phyloP scores from a whole-genome alignment of 2,113 vertebrate genomes.

The Pelodiscus sinensis region DNA sequence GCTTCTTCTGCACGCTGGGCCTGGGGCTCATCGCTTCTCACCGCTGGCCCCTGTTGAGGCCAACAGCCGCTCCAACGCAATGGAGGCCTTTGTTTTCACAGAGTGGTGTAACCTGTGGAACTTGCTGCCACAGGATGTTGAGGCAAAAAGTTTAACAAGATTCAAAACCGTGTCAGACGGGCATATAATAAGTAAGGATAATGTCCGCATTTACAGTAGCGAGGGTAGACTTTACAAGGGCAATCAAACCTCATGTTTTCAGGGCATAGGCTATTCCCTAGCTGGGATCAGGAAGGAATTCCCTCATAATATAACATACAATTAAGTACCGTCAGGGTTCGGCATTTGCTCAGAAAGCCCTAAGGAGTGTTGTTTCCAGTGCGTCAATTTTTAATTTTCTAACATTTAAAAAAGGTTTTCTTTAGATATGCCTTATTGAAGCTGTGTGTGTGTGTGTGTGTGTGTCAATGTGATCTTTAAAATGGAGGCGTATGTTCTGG shows the following conservation, averaged over 20 bases:
- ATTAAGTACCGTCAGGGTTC: not conserved
- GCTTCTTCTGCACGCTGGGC: no score
- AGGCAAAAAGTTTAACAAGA: not conserved
- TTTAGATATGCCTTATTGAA: not conserved
- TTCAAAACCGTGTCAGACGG: not conserved
- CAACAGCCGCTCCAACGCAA: not conserved
- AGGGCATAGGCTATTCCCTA: not conserved
- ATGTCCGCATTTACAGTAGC: not conserved
- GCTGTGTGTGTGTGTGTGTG: not conserved
- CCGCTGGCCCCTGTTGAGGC: no score
- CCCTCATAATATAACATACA: not conserved
- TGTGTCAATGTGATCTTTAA: not conserved
- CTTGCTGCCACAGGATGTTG: not conserved
- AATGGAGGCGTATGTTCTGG: not conserved
- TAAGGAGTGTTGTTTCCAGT: not conserved
- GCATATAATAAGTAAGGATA: not conserved
- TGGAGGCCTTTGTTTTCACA: not conserved
- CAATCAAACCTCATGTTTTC: not conserved
- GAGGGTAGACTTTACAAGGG: not conserved
- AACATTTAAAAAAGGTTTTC: not conserved
- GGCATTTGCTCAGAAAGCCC: not conserved
- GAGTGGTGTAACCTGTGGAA: not conserved
- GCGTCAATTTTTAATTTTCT: not conserved
- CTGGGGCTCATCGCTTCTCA: no score
- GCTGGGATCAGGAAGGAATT: constrained; percentile 21